Evolutionary conservation across 2,888 invertebrate species (phyloP), one percentile per base, ranked within the genome.

Genomic region (Mimas tiliae): DNA sequence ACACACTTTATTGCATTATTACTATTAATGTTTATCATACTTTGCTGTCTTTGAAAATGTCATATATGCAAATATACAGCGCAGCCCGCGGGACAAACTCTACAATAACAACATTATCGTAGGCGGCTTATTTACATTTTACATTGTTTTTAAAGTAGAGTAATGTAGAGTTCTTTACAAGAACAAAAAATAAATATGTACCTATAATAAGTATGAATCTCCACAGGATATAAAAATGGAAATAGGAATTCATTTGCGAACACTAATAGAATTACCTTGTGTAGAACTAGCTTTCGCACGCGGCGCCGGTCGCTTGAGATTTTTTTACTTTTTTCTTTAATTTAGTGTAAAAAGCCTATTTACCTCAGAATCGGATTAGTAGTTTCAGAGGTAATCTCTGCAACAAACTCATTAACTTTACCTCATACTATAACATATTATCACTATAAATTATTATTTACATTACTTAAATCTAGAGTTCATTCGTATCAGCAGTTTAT

Each of bases 1-100:
- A 65, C 68, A 65, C 64, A 58, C 66, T 65, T 67, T 63, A 63
- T 27, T 65, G 19, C 47, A 65, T 34, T 48, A 65, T 65, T 65
- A 34, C 55, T 55, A 34, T 55, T 47, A 47, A 38, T 58, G 34
- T 65, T 65, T 53, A 64, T 64, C 21, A 38, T 19, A 50, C n/a
- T 53, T 64, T 52, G 52, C 14, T 34, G 16, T 34, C 48, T 34
- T 34, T 63, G 48, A 47, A 55, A 53, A 65, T 65, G n/a, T 47
- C 47, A 55, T 11, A 27, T 4, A 65, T 48, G 42, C 27, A 64
- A 45, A 58, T 58, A 42, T 19, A 42, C 58, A 38, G 9, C n/a
- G n/a, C 48, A 16, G 27, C 4, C 27, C 27, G 27, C 58, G 38
- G 42, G 11, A 58, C 16, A 16, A 19, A 58, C 34, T 58, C 58